Evolutionary conservation across 2,888 invertebrate genomes (phyloP).

Genomic region (Tachina fera): DNA sequence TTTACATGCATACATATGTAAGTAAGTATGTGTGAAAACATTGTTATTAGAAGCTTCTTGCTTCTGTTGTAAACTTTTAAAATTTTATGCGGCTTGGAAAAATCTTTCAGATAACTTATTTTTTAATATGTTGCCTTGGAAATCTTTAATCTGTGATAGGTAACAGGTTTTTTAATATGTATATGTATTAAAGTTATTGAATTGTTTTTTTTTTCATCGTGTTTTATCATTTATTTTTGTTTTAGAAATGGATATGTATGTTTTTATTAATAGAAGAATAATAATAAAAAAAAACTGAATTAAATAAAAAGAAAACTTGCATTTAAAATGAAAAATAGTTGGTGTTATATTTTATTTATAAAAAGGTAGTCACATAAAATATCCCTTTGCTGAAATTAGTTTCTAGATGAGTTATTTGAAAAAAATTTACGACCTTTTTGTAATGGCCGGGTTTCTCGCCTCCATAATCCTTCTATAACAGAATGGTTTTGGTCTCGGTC

Average conservation of each 20-base stretch:
- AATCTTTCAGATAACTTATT: too few species aligned
- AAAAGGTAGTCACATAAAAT: constrained; percentile 13
- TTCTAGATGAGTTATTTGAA: constrained; percentile 26
- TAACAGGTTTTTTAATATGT: neutral
- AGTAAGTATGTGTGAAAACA: too few species aligned
- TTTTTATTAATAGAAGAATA: too few species aligned
- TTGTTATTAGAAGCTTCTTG: neutral
- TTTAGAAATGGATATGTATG: neutral
- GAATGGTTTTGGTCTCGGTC: neutral
- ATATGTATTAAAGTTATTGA: neutral
- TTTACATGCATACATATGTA: too few species aligned
- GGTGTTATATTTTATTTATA: neutral
- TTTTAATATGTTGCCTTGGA: too few species aligned
- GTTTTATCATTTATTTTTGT: neutral
- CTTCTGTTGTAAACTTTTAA: constrained; percentile 1
- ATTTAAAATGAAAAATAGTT: neutral
- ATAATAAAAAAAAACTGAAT: too few species aligned
- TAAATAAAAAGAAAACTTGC: neutral
- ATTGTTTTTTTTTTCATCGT: neutral
- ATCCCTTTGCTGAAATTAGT: neutral
- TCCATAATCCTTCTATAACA: neutral
- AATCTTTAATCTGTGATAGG: too few species aligned
- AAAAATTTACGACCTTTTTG: neutral
- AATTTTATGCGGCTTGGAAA: neutral
- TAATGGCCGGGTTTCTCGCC: neutral